A percentile compares a stretch with the other conserved stretches of the same genome.
Conservation (phyloP, 2,113 vertebrate species). For the Bos taurus region DNA sequence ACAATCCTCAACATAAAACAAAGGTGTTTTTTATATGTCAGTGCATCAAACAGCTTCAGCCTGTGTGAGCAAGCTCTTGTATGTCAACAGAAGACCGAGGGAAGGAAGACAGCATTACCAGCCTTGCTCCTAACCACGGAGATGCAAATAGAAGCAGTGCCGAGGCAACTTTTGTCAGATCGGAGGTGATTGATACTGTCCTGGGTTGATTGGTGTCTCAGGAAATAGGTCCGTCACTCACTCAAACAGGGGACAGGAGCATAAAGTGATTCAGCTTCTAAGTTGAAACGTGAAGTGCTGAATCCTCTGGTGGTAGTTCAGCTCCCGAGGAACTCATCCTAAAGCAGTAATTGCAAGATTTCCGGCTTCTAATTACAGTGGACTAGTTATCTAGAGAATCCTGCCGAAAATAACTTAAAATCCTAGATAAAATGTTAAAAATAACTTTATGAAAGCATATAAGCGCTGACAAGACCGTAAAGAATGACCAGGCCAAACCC, state of each 20-base stretch:
- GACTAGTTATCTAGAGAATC: neutral
- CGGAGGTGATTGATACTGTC: neutral
- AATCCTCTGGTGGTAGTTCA: neutral
- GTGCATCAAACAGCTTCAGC: neutral
- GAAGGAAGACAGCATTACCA: too few relatives aligned
- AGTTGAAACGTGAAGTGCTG: neutral
- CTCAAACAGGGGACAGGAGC: neutral
- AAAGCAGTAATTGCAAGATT: neutral
- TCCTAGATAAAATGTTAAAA: neutral
- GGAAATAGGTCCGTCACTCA: neutral
- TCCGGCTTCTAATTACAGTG: neutral
- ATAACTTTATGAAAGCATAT: neutral
- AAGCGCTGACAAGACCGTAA: neutral
- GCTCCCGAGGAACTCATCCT: neutral
- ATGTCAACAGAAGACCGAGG: too few relatives aligned
- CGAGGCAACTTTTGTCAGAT: too few relatives aligned
- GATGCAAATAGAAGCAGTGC: neutral
- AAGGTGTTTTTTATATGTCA: neutral
- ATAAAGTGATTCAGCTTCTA: too few relatives aligned
- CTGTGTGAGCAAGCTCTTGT: accelerated
- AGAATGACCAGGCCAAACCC: neutral
- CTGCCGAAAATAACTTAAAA: neutral
- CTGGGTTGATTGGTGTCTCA: too few relatives aligned
- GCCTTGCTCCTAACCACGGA: neutral
- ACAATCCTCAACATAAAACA: neutral